A percentile compares a stretch with the other conserved stretches of the same genome.
These are phyloP conservation scores for Cyanoderma ruficeps DNA, from an alignment of 2,113 vertebrate genomes.

Conservation along the genomic window DNA sequence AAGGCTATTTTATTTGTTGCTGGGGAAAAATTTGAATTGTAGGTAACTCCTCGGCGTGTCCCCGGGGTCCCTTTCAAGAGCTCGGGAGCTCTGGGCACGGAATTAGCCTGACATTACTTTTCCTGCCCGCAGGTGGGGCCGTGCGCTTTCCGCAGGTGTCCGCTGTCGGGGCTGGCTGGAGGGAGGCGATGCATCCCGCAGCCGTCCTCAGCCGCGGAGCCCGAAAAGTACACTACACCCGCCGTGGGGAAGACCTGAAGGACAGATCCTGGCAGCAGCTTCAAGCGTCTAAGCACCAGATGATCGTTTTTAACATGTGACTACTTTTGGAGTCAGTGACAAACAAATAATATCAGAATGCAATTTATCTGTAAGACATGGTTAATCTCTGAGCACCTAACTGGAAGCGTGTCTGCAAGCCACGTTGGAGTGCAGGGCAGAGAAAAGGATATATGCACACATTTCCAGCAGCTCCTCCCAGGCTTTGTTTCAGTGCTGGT, in stretches of 20 bases:
- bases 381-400: neutral
- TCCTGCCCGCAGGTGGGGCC: slow-evolving; percentile 50
- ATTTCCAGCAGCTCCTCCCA: neutral
- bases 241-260: slow-evolving; percentile 75
- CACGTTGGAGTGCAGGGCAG: neutral
- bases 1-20: neutral
- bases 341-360: neutral
- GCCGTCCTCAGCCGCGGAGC: slow-evolving; percentile 41
- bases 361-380: neutral
- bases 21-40: no score
- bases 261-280: slow-evolving; percentile 57
- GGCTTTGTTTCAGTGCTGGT: neutral
- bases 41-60: neutral
- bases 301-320: neutral
- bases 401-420: neutral
- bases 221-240: slow-evolving; percentile 74
- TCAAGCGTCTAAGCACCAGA: neutral
- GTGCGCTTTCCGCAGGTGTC: slow-evolving; percentile 82
- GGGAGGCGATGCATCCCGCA: slow-evolving; percentile 71
- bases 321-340: neutral
- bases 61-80: neutral
- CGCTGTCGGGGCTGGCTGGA: slow-evolving; percentile 77
- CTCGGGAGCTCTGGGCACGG: neutral
- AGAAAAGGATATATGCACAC: neutral
- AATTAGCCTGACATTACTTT: neutral